Conservation (phyloP, 1,140 invertebrate species). For the Hypothenemus hampei region DNA sequence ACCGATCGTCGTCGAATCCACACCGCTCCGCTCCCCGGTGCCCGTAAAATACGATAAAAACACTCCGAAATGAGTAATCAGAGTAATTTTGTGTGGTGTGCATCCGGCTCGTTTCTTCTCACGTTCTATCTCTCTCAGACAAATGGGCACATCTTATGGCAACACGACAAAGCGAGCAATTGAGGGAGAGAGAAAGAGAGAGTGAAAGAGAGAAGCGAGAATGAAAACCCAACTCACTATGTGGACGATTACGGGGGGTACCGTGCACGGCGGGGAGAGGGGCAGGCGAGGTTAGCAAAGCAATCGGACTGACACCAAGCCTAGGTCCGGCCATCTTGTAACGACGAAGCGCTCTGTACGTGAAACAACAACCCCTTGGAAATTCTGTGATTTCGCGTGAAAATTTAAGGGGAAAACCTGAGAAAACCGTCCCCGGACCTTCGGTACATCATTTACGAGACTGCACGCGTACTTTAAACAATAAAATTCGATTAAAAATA, state of each 20-base stretch:
- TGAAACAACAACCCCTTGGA: slow-evolving; percentile 41
- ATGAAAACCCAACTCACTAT: slow-evolving; percentile 44
- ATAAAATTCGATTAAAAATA: too few species aligned
- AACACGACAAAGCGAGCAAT: too few species aligned
- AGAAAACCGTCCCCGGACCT: slow-evolving; percentile 22
- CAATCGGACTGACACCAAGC: slow-evolving; percentile 48
- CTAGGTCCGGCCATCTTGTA: slow-evolving; percentile 47
- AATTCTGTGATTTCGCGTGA: slow-evolving; percentile 35
- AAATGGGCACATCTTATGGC: too few species aligned
- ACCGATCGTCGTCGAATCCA: neutral
- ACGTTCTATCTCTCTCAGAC: too few species aligned
- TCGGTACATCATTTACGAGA: slow-evolving; percentile 22
- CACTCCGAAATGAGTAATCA: slow-evolving; percentile 41
- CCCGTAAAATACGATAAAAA: slow-evolving; percentile 33
- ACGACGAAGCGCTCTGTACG: slow-evolving; percentile 42
- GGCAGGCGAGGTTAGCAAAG: slow-evolving; percentile 45
- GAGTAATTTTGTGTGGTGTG: slow-evolving; percentile 45
- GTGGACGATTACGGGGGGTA: slow-evolving; percentile 43
- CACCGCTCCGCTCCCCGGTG: slow-evolving; percentile 8
- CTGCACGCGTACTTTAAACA: slow-evolving; percentile 35
- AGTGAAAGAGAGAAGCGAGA: slow-evolving; percentile 41
- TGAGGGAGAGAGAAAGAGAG: slow-evolving; percentile 42
- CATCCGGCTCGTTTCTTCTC: slow-evolving; percentile 43
- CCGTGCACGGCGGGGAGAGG: slow-evolving; percentile 43
- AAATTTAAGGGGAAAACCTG: slow-evolving; percentile 33